Base-by-base conservation (phyloP, 2,113 vertebrate genomes). In the Copsychus sechellarum region DNA sequence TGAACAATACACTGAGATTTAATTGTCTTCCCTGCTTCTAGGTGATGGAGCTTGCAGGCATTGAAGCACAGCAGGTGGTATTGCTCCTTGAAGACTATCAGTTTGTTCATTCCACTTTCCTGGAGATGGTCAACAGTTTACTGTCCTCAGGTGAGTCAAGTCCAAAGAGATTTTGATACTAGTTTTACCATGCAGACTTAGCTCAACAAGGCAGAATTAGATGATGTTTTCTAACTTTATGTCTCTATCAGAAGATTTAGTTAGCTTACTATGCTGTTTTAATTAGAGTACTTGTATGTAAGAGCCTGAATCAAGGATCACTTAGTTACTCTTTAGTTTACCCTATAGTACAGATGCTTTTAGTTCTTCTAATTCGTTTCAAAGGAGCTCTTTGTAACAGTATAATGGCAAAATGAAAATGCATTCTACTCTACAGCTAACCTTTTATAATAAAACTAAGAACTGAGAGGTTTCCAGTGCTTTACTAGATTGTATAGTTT, bases 71-170 rank as follows among this genome's bases (percentile, higher is more conserved):
- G 34, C 99, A 99, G 96, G 98, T 99, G 24, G 98, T 99, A 13
- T 93, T 99, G 11, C 96, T 99, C 71, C 98, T 99, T 0, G 99
- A 99, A 92, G 99, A 99, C 83, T 98, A 99, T 94, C 99, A 99
- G 92, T 99, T 99, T 96, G 98, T 99, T 38, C 98, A 99, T 56
- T 96, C 98, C 31, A 86, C 98, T 3, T 99, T 99, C 95, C 96
- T 99, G 81, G 99, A 99, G 97, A 99, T 99, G 99, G 97, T 99
- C 88, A 99, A 99, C 95, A 99, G 99, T 95, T 98, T 99, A 62
- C 96, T 99, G 43, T 99, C 99, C 73, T 99, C 99, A 98, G 99
- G 99, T 98, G 82, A 96, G 98, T 98, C 97, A 81, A 95, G 81
- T 94, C 83, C 66, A 43, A 38, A 76, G 81, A 38, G 10, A 24